phyloP scores from a whole-genome alignment of 2,888 invertebrate genomes.

The Xylophagus ater region DNA sequence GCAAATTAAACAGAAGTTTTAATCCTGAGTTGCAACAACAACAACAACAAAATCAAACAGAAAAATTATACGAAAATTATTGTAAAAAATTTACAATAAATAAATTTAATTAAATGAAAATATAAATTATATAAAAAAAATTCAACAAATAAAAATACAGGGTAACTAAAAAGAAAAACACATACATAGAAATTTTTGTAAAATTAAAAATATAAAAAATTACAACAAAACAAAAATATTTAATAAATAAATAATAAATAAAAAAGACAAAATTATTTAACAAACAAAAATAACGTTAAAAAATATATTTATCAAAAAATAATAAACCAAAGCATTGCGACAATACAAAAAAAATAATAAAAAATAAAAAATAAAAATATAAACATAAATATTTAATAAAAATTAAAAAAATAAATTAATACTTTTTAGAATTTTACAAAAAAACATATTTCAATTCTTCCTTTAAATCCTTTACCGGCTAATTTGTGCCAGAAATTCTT shows the following conservation, averaged over 20 bases:
- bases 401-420: too few relatives aligned
- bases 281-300: too few relatives aligned
- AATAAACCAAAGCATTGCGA: slow-evolving; percentile 7
- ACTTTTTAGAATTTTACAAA: too few relatives aligned
- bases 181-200: slow-evolving; percentile 3
- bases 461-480: too few relatives aligned
- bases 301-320: too few relatives aligned
- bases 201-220: not conserved
- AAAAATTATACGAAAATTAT: not conserved
- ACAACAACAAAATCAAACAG: not conserved
- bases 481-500: too few relatives aligned
- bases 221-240: not conserved
- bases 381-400: slow-evolving; percentile 1
- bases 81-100: not conserved
- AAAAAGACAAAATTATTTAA: too few relatives aligned
- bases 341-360: slow-evolving; percentile 9
- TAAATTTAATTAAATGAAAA: not conserved
- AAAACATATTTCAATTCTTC: too few relatives aligned
- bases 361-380: not conserved
- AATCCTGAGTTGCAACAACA: too few relatives aligned
- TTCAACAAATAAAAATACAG: not conserved
- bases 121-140: not conserved
- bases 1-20: too few relatives aligned
- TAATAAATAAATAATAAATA: too few relatives aligned
- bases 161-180: not conserved